Base-by-base conservation (phyloP, 2,113 vertebrate species). In the Thinocorus orbignyianus region DNA sequence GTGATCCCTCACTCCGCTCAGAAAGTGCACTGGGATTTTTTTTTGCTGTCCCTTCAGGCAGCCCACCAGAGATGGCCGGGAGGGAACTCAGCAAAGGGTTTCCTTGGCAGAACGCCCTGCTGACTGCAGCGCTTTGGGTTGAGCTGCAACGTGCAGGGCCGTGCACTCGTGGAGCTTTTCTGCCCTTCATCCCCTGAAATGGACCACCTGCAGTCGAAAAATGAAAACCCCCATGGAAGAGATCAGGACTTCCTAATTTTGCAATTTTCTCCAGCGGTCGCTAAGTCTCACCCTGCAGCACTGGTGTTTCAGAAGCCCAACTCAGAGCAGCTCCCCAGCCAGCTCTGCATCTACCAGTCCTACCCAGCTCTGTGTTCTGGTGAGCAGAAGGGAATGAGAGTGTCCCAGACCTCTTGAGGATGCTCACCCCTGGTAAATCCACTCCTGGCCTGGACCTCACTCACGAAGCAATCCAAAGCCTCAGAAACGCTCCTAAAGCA, bases 81-180 rank as follows among this genome's bases (percentile, higher is more conserved):
- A 92, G 89, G 61, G 73, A 95, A 31, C 73, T 37, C 6, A 2
- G 83, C 0, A 0, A 48, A 83, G 94, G 83, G 81, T 95, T 95
- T 97, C 83, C 89, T 84, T 92, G 92, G 94, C 95, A 93, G 91
- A 35, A 71, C 81, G 77, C 81, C 86, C 70, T 72, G 81, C 91
- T 93, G 91, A 89, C 78, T 85, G 81, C 77, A 87, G 74, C 0
- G 2, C 86, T 86, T 74, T 7, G 31, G 77, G 69, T 35, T n/a
- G 73, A 92, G 78, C 73, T 49, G 94, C 65, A 42, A 25, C 0
- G 0, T 42, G 61, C 55, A 35, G 48, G 41, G 77, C 65, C 26
- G 0, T 3, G 35, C 30, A 25, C 73, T 81, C 25, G 0, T 2
- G 3, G 48, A 76, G 73, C 16, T 87, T 78, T 71, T 64, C 73